Percentiles rank a stretch among this genome's conserved stretches.
phyloP scores from a whole-genome alignment of 1,140 invertebrate genomes.

The Scaptomyza hsui region DNA sequence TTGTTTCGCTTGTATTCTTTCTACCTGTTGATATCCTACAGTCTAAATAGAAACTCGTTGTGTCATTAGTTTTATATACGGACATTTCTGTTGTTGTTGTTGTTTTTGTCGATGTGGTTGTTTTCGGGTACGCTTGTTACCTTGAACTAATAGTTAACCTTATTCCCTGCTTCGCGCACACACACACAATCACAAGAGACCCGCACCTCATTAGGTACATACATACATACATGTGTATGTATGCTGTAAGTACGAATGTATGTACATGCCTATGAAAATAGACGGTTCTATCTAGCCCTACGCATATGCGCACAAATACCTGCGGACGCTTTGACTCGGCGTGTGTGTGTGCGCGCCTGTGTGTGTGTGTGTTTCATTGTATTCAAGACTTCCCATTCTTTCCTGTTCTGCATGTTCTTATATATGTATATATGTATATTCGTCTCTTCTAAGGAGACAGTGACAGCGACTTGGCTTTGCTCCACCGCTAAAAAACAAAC shows the following conservation, averaged over 20 bases:
- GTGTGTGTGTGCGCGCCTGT: conserved; percentile 3
- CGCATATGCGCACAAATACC: not conserved
- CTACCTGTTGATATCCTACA: conserved; percentile 78
- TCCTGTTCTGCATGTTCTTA: conserved; percentile 17
- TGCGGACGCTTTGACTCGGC: not conserved
- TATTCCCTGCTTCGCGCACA: conserved; percentile 59
- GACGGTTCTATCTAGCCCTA: conserved; percentile 2
- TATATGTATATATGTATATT: not conserved
- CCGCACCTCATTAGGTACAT: conserved; percentile 28
- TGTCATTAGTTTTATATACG: conserved; percentile 74
- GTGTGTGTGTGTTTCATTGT: not conserved
- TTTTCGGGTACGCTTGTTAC: conserved; percentile 62
- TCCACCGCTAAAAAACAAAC: too few relatives aligned
- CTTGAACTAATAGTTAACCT: conserved; percentile 73
- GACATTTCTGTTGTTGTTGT: conserved; percentile 27
- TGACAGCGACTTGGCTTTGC: not conserved
- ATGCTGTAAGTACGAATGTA: not conserved
- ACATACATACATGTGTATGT: conserved; percentile 1
- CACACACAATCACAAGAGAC: conserved; percentile 37
- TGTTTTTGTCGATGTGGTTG: conserved; percentile 29
- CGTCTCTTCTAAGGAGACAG: conserved; percentile 23
- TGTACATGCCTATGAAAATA: conserved; percentile 6
- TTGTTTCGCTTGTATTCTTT: conserved; percentile 45
- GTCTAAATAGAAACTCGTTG: conserved; percentile 81
- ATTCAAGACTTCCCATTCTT: conserved; percentile 6